phyloP scores from a whole-genome alignment of 2,888 invertebrate species.

The Ommatoiulus sabulosus region DNA sequence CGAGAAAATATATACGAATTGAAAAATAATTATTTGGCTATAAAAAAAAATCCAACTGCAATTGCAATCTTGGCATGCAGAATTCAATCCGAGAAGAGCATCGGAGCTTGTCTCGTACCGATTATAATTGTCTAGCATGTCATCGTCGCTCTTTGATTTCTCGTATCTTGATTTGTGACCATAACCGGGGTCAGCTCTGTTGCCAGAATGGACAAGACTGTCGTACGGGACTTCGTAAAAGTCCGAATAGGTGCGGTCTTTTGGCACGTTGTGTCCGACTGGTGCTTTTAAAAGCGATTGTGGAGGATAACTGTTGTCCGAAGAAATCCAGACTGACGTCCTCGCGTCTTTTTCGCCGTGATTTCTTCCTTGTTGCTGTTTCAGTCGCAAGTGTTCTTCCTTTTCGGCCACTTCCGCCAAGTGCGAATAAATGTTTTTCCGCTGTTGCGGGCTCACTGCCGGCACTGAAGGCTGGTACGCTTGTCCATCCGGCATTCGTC shows the following conservation, averaged over 20 bases:
- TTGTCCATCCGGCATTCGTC: slow-evolving; percentile 34
- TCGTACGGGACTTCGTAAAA: slow-evolving; percentile 51
- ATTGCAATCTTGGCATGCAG: background rate
- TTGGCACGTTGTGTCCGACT: background rate
- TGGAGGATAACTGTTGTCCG: slow-evolving; percentile 7
- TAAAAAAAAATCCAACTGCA: background rate
- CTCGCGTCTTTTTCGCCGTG: background rate
- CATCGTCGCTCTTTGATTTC: background rate
- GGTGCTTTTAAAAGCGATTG: background rate
- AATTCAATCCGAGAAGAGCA: background rate
- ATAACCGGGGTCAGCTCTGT: background rate
- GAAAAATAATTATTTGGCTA: background rate
- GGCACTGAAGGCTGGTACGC: background rate
- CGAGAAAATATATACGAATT: background rate
- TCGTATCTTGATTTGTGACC: slow-evolving; percentile 16
- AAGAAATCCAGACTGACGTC: slow-evolving; percentile 54
- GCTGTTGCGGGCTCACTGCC: slow-evolving; percentile 46
- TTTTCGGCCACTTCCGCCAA: slow-evolving; percentile 55
- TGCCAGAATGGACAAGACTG: background rate
- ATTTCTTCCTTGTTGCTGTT: background rate
- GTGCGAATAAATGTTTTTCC: slow-evolving; percentile 58
- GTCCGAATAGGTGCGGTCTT: background rate
- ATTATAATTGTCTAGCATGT: slow-evolving; percentile 45
- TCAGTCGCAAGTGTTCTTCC: slow-evolving; percentile 53
- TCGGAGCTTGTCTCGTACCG: too few species aligned